Base-by-base conservation (phyloP, 2,888 invertebrate genomes). In the Tuberolachnus salignus region DNA sequence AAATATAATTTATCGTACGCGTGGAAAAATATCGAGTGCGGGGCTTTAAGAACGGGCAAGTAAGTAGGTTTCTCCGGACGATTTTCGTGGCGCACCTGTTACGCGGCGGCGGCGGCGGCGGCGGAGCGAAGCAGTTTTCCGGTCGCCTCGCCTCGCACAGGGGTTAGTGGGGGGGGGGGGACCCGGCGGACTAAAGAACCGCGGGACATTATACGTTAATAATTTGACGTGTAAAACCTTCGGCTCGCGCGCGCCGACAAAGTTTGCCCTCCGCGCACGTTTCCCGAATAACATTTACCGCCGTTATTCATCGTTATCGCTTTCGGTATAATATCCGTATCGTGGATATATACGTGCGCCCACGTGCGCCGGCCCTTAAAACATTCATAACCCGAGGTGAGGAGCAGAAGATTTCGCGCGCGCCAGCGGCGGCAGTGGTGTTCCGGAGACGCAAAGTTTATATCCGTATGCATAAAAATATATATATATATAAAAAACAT, bases 241-340 rank as follows among this genome's bases (percentile, higher is more conserved):
- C 55, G 46, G 66, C 66, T 75, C 34, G 9, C n/a, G 16, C 16
- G 34, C 57, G 70, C 51, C 61, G 51, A 23, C 42, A 46, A 75
- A 75, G 66, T 75, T 75, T 66, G 44, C 75, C 55, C 75, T n/a
- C n/a, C 46, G 55, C 74, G 63, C 74, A 74, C 74, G 74, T 74
- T 66, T 74, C 44, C 74, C 66, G 66, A 75, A 75, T 75, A 75
- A 75, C 57, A 13, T 75, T 57, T 57, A 57, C 75, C 57, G 55
- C 66, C 66, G 75, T 75, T 66, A 66, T 75, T 75, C 66, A 66
- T 66, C 75, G 75, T 75, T 66, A 75, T 75, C 66, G 75, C 66
- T 66, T 46, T 74, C 16, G 42, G 63, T 73, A 6, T 71, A 51
- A 34, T 61, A 61, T 9, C 13, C 34, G 61, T 6, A 34, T 6